Evolutionary conservation across 2,113 vertebrate genomes (phyloP), one percentile per base, ranked within the genome.

Genomic region (Barnardius zonarius): DNA sequence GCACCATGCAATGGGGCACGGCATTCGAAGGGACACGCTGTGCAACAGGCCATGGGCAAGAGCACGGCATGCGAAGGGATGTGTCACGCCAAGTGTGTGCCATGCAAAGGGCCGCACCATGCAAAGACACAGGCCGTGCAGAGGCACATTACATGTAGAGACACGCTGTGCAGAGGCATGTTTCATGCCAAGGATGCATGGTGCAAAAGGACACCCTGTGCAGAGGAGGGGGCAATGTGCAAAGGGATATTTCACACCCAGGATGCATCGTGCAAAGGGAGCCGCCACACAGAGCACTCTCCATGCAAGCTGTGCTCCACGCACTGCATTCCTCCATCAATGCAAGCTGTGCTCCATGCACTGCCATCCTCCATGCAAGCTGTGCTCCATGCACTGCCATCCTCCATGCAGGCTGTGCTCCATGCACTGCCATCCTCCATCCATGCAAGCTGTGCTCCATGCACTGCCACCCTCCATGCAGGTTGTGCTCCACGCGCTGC

Each of bases 381-480:
- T n/a, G n/a, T n/a, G n/a, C n/a, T n/a, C n/a, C n/a, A n/a, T n/a
- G n/a, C n/a, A n/a, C n/a, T n/a, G n/a, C n/a, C n/a, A n/a, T n/a
- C n/a, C n/a, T n/a, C 41, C 3, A 1, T 2, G 57, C 17, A 13
- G 52, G 37, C 37, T 37, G 37, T 37, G 37, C 37, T 37, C 37
- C 37, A 37, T 37, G 37, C 37, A 37, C 37, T 37, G 37, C 39
- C 28, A 17, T 17, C 28, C 52, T 54, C 28, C 0, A 0, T 4
- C 28, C 0, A 0, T 4, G 11, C n/a, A 6, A 48, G 7, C 31
- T 13, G 48, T 13, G 27, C 46, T 62, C 39, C 54, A 13, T 0
- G 0, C 8, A 12, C 48, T 55, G 48, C 35, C 75, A 57, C 37
- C 43, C 41, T 55, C 55, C 2, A 7, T n/a, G 41, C 41, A 43